Evolutionary conservation across 1,140 invertebrate species (phyloP).

Genomic region (Pseudomyrmex pallidus): DNA sequence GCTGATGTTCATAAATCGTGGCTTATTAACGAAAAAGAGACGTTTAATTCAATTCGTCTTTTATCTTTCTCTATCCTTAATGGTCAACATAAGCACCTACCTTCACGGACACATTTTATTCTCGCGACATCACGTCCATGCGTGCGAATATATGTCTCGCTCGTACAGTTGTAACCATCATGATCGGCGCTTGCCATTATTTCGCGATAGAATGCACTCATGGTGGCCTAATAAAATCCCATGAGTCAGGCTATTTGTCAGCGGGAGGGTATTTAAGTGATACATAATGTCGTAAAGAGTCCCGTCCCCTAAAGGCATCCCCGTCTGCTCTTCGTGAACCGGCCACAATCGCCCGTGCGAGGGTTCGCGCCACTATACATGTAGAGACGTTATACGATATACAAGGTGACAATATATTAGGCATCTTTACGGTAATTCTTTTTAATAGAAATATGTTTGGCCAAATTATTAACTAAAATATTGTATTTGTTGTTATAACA

Average conservation of each 20-base stretch:
- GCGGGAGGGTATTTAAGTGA: constrained; percentile 74
- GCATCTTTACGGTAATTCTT: background rate
- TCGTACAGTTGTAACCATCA: constrained; percentile 38
- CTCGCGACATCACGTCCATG: constrained; percentile 2
- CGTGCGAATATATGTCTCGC: constrained; percentile 12
- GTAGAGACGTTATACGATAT: constrained; percentile 36
- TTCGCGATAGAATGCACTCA: constrained; percentile 73
- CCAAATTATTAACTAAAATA: background rate
- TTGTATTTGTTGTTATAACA: too few relatives aligned
- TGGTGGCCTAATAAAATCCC: constrained; percentile 76
- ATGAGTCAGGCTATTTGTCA: constrained; percentile 79
- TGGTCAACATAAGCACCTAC: constrained; percentile 8
- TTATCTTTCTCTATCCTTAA: constrained; percentile 13
- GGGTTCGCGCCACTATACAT: constrained; percentile 36
- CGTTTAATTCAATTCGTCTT: constrained; percentile 41
- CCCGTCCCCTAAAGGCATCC: constrained; percentile 62
- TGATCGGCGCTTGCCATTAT: constrained; percentile 71
- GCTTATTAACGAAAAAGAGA: constrained; percentile 51
- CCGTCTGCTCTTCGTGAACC: constrained; percentile 48
- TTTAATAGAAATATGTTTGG: background rate
- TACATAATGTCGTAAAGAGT: constrained; percentile 72
- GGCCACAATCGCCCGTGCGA: constrained; percentile 19
- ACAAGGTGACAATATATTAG: constrained; percentile 54
- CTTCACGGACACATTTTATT: constrained; percentile 3
- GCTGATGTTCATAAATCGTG: constrained; percentile 40